Evolutionary conservation across 2,888 invertebrate species (phyloP).

Genomic region (Synanthedon tipuliformis): DNA sequence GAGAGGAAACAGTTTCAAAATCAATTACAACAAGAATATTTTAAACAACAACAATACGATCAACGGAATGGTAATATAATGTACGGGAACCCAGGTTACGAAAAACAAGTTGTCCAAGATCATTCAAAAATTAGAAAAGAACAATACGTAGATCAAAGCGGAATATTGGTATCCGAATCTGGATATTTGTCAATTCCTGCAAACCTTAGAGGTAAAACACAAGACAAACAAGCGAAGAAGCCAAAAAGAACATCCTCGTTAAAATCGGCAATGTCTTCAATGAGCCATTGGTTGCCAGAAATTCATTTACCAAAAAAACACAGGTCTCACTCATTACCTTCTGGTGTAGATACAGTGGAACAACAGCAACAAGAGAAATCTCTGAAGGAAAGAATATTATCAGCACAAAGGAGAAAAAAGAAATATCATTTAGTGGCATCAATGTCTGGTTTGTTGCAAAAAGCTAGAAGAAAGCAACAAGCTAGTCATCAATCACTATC

Average conservation of each 20-base stretch:
- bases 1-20: conserved; percentile 69
- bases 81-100: conserved; percentile 44
- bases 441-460: conserved; percentile 86
- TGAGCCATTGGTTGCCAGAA: conserved; percentile 85
- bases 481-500: conserved; percentile 75
- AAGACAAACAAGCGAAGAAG: conserved; percentile 73
- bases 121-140: conserved; percentile 48
- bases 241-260: conserved; percentile 79
- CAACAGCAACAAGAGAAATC: conserved; percentile 58
- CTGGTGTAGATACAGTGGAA: conserved; percentile 73
- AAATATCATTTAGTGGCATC: conserved; percentile 85
- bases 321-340: conserved; percentile 85
- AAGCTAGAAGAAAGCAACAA: conserved; percentile 79
- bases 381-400: conserved; percentile 56
- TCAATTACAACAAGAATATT: conserved; percentile 66
- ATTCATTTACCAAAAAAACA: conserved; percentile 81
- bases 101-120: conserved; percentile 37
- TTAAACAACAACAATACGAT: conserved; percentile 65
- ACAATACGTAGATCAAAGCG: conserved; percentile 52
- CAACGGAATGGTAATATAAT: conserved; percentile 58
- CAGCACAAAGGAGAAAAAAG: conserved; percentile 75
- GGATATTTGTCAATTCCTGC: conserved; percentile 81
- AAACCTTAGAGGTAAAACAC: conserved; percentile 68
- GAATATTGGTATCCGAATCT: conserved; percentile 80
- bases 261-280: conserved; percentile 84